Evolutionary conservation across 1,140 invertebrate genomes (phyloP), one percentile per base, ranked within the genome.

Genomic region (Atta colombica): DNA sequence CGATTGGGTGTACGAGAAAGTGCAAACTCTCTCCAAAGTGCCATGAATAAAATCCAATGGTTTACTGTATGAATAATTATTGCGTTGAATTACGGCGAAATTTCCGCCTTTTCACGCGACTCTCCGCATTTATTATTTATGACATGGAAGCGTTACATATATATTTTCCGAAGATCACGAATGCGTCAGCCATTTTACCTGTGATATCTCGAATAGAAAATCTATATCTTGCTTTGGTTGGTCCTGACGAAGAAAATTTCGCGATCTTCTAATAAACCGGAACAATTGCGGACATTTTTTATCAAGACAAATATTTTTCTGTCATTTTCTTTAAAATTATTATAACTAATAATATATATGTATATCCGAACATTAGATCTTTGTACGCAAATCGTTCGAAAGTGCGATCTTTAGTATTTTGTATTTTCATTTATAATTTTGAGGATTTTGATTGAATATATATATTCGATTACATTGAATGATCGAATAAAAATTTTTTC

Each of bases 1-100:
- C 91, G 96, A 97, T 89, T 97, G 97, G 97, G 96, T 97, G 60
- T 96, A 97, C 93, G 96, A 97, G 93, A 97, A 98, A 93, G 96
- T 97, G 14, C 96, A 97, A 91, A 95, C 96, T 21, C 96, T 97
- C 91, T 97, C 97, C 12, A 96, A 97, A 94, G 96, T 97, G 93
- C 96, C 96, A 91, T 97, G 96, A 97, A 87, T 91, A 85, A 93
- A 74, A 89, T 87, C 65, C 51, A 69, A 72, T 63, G 77, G 58
- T 84, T 77, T 63, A 18, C 81, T 75, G 55, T 72, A 25, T 25
- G 16, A 75, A 72, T 25, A 35, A 63, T 66, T 51, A 90, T 87
- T 86, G 69, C 68, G 51, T 89, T 66, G 60, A 25, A 25, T 25
- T 25, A 77, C 84, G 87, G 90, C 84, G 35, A 77, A 92, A 91